Base-by-base conservation (phyloP, 2,888 invertebrate species). In the Leucania comma region DNA sequence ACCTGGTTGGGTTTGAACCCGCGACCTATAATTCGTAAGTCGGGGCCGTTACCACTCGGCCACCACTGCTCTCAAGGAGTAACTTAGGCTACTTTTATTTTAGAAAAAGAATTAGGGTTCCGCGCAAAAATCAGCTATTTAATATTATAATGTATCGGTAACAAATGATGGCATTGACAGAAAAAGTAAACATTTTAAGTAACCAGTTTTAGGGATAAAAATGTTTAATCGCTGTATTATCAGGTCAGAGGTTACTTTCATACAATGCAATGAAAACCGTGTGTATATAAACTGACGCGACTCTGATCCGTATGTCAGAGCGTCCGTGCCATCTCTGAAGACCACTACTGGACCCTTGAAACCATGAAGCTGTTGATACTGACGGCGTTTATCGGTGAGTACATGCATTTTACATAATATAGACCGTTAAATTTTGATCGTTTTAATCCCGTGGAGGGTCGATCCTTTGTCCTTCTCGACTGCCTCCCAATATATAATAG, bases 381-480 rank as follows among this genome's bases (percentile, higher is more conserved):
- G 75, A 90, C 93, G 92, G 94, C 92, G 84, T 64, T 95, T 69
- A 87, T 94, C 73, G 95, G 95, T 95, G 32, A 94, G 94, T 90
- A 8, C 32, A 66, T 17, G 0, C 20, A 32, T 50, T 24, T 20
- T 66, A 3, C 9, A 35, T 4, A 29, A 35, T n/a, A n/a, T n/a
- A n/a, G n/a, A n/a, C n/a, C n/a, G n/a, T n/a, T n/a, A n/a, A n/a
- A n/a, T n/a, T n/a, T n/a, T n/a, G n/a, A n/a, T n/a, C n/a, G n/a
- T n/a, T n/a, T n/a, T n/a, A n/a, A 14, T 14, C 14, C 14, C 24
- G 24, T 24, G 2, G n/a, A n/a, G n/a, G n/a, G n/a, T n/a, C n/a
- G n/a, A n/a, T n/a, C n/a, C n/a, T n/a, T n/a, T n/a, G n/a, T n/a
- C n/a, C n/a, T n/a, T n/a, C n/a, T n/a, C n/a, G n/a, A n/a, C n/a